These are phyloP conservation scores for Heterocephalus glaber DNA, from an alignment of 2,113 vertebrate genomes.

Conservation along the genomic window DNA sequence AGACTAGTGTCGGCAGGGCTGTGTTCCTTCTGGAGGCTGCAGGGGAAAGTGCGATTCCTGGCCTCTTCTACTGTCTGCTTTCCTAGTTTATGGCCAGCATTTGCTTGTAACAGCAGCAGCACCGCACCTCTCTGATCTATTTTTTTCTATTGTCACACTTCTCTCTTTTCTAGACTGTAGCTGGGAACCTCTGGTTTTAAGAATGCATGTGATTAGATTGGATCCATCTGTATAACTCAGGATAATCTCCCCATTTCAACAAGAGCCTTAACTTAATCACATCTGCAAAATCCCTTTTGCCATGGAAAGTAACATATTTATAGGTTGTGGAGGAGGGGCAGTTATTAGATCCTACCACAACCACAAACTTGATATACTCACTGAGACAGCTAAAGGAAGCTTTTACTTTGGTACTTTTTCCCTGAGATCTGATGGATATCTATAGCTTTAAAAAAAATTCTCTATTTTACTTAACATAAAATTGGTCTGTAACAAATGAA, in stretches of 20 bases:
- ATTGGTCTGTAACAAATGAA: constrained; percentile 6
- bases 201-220: background rate
- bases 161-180: background rate
- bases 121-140: background rate
- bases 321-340: background rate
- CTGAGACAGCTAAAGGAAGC: background rate
- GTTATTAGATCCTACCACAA: background rate
- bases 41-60: background rate
- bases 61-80: background rate
- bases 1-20: background rate
- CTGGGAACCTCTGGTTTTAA: constrained; percentile 8
- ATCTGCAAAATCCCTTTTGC: background rate
- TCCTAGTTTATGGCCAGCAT: background rate
- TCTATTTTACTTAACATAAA: background rate
- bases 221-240: background rate
- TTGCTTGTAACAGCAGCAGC: background rate
- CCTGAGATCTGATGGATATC: background rate
- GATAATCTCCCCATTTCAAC: background rate
- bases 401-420: background rate
- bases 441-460: background rate
- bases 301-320: background rate
- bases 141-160: background rate
- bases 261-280: background rate
- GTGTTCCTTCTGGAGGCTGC: background rate
- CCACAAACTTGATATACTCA: background rate